Conservation (phyloP, 2,113 vertebrate genomes). For the Coryphaenoides rupestris region DNA sequence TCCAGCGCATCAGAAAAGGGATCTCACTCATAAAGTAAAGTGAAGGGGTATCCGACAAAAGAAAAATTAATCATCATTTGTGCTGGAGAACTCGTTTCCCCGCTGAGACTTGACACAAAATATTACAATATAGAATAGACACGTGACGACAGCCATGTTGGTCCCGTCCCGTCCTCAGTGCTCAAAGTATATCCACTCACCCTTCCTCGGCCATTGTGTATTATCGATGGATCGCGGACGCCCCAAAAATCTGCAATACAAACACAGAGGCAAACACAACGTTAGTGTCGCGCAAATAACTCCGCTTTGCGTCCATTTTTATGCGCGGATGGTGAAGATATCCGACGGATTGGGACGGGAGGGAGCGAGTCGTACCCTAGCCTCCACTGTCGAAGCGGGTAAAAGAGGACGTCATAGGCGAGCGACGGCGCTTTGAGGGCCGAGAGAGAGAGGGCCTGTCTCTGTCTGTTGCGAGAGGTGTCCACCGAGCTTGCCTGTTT, state of each 20-base stretch:
- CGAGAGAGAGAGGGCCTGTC: slow-evolving; percentile 43
- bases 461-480: slow-evolving; percentile 20
- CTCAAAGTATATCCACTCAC: slow-evolving; percentile 69
- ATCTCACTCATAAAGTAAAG: slow-evolving; percentile 74
- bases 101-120: background rate
- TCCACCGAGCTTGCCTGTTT: slow-evolving; percentile 53
- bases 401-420: slow-evolving; percentile 75
- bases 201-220: slow-evolving; percentile 95
- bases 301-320: background rate
- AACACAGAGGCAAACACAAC: slow-evolving; percentile 21
- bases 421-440: slow-evolving; percentile 56
- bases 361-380: slow-evolving; percentile 43
- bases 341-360: slow-evolving; percentile 38
- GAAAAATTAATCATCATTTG: slow-evolving; percentile 69
- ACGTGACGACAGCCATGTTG: background rate
- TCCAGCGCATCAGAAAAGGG: slow-evolving; percentile 60
- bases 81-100: slow-evolving; percentile 31
- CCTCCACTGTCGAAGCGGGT: slow-evolving; percentile 57
- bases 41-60: slow-evolving; percentile 83
- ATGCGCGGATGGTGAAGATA: slow-evolving; percentile 52
- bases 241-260: slow-evolving; percentile 68
- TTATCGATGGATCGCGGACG: slow-evolving; percentile 73
- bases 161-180: background rate
- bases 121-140: background rate
- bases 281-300: fast-evolving